A percentile compares a stretch with the other conserved stretches of the same genome.
Conservation (phyloP, 2,888 invertebrate species). For the Agelastica alni region DNA sequence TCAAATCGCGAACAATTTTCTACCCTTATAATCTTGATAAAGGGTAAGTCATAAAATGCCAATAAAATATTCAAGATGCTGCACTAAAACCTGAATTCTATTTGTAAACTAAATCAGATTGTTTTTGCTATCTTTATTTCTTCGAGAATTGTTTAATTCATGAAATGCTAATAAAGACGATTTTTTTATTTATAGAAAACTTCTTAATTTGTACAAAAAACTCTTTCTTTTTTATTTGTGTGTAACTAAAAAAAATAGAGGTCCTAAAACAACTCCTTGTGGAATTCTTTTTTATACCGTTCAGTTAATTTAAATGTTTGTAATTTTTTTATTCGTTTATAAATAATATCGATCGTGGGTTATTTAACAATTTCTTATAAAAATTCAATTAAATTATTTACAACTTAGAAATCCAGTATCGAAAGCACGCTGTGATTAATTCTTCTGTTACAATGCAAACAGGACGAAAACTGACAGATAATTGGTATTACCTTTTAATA, state of each 20-base stretch:
- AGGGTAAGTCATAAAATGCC: background rate
- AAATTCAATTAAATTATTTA: slow-evolving; percentile 10
- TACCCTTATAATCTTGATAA: background rate
- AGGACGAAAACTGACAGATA: slow-evolving; percentile 31
- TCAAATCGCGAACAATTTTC: background rate
- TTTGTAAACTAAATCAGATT: background rate
- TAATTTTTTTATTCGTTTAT: too few relatives aligned
- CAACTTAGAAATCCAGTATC: slow-evolving; percentile 8
- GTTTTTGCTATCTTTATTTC: slow-evolving; percentile 2
- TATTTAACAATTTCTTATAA: background rate
- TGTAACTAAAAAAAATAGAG: too few relatives aligned
- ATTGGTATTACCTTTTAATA: slow-evolving; percentile 36
- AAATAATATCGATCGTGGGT: background rate
- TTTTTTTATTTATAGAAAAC: too few relatives aligned
- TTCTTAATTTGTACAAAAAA: too few relatives aligned
- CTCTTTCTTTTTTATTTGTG: too few relatives aligned
- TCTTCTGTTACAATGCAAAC: slow-evolving; percentile 33
- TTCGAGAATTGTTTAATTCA: too few relatives aligned
- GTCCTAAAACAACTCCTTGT: too few relatives aligned
- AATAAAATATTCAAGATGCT: slow-evolving; percentile 1
- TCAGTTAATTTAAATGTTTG: too few relatives aligned
- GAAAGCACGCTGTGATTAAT: slow-evolving; percentile 22
- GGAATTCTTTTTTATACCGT: too few relatives aligned
- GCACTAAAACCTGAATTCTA: background rate
- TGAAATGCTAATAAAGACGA: too few relatives aligned